Evolutionary conservation across 2,888 invertebrate genomes (phyloP).

Genomic region (Cephus nigrinus): DNA sequence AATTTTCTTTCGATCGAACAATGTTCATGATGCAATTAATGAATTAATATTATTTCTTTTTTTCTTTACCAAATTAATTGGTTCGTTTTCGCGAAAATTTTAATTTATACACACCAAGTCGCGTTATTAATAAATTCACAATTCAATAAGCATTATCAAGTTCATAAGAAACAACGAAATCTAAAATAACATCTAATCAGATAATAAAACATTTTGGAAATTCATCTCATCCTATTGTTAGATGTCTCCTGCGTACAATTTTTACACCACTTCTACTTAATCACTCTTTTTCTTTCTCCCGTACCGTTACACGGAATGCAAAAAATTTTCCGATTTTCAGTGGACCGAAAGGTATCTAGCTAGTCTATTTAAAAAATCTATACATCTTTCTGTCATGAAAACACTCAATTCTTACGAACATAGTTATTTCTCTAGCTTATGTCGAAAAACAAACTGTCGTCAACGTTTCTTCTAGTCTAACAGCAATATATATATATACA

Average conservation of each 20-base stretch:
- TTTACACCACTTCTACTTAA: background rate
- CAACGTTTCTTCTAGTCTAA: background rate
- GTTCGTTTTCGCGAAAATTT: too few relatives aligned
- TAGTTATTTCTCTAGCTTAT: background rate
- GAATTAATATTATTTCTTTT: too few relatives aligned
- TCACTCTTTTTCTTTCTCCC: background rate
- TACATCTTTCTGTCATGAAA: background rate
- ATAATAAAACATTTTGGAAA: background rate
- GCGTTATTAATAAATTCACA: background rate
- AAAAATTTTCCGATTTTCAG: background rate
- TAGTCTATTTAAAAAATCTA: background rate
- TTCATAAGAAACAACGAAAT: background rate
- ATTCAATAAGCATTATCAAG: background rate
- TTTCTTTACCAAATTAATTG: background rate
- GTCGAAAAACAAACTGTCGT: background rate
- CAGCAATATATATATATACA: constrained; percentile 1
- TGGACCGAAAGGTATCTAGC: background rate
- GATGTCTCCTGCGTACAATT: background rate
- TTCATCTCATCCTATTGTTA: background rate
- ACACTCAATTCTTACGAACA: background rate
- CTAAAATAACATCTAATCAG: background rate
- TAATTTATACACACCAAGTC: background rate
- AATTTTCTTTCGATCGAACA: background rate
- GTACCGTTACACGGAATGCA: background rate
- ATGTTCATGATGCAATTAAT: background rate